Evolutionary conservation across 2,888 invertebrate species (phyloP), one percentile per base, ranked within the genome.

Genomic region (Apamea monoglypha): DNA sequence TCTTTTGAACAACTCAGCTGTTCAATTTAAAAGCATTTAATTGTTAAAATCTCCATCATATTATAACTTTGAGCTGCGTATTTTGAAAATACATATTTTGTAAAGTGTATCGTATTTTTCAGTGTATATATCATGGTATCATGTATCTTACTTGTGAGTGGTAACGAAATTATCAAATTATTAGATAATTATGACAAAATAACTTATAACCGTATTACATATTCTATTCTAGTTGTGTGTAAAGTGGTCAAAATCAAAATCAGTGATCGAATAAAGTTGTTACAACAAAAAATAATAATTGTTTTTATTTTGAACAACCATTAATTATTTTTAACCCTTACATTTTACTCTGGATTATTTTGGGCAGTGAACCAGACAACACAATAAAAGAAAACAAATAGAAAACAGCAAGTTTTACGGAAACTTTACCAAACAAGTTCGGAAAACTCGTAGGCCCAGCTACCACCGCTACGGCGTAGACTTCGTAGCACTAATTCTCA

Each of bases 181-280:
- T 90, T 90, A 91, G 91, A 87, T 88, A 90, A 81, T 78, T 82
- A 84, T 81, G 64, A 84, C 78, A 84, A 82, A 86, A 83, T 89
- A 90, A 90, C 92, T 90, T 93, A 90, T 95, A 94, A 93, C 91
- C 94, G 89, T 93, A n/a, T n/a, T n/a, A 92, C 93, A 94, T 93
- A 93, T 92, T 95, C 91, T 95, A 94, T 90, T 94, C 91, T 96
- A 95, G 95, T 92, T 94, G 93, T 94, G 94, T 92, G 92, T 95
- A 92, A 93, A 93, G 91, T 95, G 94, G 93, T 94, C 92, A 92
- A 94, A 93, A 88, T 88, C 82, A 93, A 92, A 94, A 93, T 95
- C 96, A 96, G 96, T 97, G 96, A 96, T 96, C 96, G 96, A 97
- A 97, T 96, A 96, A 95, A 96, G 95, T 97, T 97, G 97, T 97